A percentile compares a stretch with the other conserved stretches of the same genome.
phyloP scores from a whole-genome alignment of 1,140 invertebrate species.

The Aricia agestis region DNA sequence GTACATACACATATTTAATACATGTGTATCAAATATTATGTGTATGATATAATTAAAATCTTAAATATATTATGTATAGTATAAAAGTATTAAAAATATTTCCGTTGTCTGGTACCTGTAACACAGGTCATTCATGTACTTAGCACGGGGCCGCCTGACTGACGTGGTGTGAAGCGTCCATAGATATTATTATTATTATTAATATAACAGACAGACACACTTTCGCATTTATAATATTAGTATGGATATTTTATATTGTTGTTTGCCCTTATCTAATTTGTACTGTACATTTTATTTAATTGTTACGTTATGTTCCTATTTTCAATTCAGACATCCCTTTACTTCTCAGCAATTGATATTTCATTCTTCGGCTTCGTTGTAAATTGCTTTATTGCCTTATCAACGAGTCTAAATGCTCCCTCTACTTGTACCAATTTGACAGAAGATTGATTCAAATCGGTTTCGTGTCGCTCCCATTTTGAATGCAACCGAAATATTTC shows the following conservation, averaged over 20 bases:
- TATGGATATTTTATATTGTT: neutral
- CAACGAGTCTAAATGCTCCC: constrained; percentile 32
- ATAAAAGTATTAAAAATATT: no score
- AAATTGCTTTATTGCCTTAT: constrained; percentile 26
- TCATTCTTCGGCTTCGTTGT: neutral
- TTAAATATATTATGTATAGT: no score
- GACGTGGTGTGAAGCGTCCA: no score
- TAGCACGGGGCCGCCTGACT: no score
- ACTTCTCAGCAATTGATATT: neutral
- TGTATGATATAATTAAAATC: no score
- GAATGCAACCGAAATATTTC: constrained; percentile 63
- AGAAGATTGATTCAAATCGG: constrained; percentile 66
- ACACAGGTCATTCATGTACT: no score
- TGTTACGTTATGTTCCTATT: neutral
- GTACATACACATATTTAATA: no score
- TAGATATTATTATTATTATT: no score
- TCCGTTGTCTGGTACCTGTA: no score
- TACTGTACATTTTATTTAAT: neutral
- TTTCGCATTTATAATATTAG: no score
- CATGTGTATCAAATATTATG: no score
- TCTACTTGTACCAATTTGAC: constrained; percentile 54
- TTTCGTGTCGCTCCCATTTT: constrained; percentile 50
- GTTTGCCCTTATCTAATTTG: neutral
- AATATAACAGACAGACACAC: no score
- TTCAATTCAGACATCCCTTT: neutral